Evolutionary conservation across 2,888 invertebrate species (phyloP), one percentile per base, ranked within the genome.

Genomic region (Troides helena): DNA sequence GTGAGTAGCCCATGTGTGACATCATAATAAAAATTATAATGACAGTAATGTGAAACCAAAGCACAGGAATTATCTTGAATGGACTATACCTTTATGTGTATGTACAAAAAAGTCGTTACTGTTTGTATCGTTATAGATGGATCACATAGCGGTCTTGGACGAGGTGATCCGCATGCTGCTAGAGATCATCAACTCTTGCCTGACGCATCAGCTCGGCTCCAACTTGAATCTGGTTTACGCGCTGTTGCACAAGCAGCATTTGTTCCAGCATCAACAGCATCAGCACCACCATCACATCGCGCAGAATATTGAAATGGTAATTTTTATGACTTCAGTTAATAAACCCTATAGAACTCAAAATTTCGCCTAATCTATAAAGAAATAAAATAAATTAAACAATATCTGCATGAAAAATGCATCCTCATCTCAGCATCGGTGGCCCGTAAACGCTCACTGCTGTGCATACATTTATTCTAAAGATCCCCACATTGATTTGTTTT

Each of bases 191-290:
- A 99, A 99, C 93, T 99, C 99, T 46, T 97, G 97, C 82, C 94
- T 99, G 66, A 95, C 97, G 0, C 96, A 97, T 83, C 98, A 98
- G 80, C 93, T 99, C 56, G 74, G 74, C 91, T 95, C 75, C 95
- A 98, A 92, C 97, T 97, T 94, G 94, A 98, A 99, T 92, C 94
- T 99, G 74, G 96, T 99, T 62, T 99, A 99, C 87, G 98, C 99
- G 0, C 90, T 99, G 77, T 93, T 99, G 50, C 99, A 99, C 87
- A 98, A 99, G 82, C 94, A 96, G 74, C 96, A 97, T 76, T 95
- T 98, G 68, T 99, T 99, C 88, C 95, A 97, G 77, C 94, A 95
- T 21, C 97, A 98, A 84, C 94, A 96, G 77, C 95, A 96, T 67
- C 97, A 98, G 84, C 94, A 96, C 77, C 95, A 95, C 68, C 98